phyloP scores from a whole-genome alignment of 2,888 invertebrate species.

The Polyommatus icarus region DNA sequence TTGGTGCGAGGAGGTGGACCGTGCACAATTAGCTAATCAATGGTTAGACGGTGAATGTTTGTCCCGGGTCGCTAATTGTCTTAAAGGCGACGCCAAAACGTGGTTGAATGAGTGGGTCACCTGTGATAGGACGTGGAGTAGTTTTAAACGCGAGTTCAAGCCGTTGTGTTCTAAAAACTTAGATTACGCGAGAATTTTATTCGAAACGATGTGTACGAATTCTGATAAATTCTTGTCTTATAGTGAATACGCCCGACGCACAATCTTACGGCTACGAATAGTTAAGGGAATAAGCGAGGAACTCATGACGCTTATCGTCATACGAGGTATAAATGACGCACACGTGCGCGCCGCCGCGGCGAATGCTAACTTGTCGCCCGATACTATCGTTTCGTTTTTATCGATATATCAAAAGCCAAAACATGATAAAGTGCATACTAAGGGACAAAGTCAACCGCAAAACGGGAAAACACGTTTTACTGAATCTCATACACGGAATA shows the following conservation, averaged over 20 bases:
- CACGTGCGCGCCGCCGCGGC: constrained; percentile 30
- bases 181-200: constrained; percentile 37
- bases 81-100: constrained; percentile 28
- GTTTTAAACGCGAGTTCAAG: constrained; percentile 34
- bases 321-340: constrained; percentile 25
- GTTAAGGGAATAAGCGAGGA: constrained; percentile 33
- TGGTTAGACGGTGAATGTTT: constrained; percentile 29
- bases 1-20: constrained; percentile 26
- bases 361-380: constrained; percentile 24
- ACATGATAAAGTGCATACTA: background rate
- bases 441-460: background rate
- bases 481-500: too few species aligned
- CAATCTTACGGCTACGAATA: constrained; percentile 34
- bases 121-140: constrained; percentile 30
- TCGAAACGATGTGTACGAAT: constrained; percentile 36
- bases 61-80: constrained; percentile 18
- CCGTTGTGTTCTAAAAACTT: constrained; percentile 35
- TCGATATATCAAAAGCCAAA: constrained; percentile 32
- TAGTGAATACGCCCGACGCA: constrained; percentile 36
- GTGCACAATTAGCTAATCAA: background rate
- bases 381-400: constrained; percentile 32
- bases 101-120: constrained; percentile 34
- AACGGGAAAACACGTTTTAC: too few species aligned
- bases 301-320: constrained; percentile 26
- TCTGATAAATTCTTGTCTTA: constrained; percentile 35